Base-by-base conservation (phyloP, 2,113 vertebrate species). In the Fulmarus glacialis region DNA sequence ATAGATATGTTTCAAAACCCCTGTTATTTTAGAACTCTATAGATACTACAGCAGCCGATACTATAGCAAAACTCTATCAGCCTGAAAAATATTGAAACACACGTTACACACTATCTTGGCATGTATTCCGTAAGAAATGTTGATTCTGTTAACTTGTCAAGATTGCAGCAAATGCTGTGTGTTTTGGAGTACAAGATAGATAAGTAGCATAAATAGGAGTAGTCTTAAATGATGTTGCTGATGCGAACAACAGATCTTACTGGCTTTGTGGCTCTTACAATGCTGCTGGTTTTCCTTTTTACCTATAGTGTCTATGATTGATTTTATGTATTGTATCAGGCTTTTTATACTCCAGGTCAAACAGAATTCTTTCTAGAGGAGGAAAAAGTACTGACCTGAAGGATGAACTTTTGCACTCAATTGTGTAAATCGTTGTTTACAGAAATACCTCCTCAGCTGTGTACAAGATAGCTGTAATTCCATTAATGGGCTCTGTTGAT, bases 401-500 rank as follows among this genome's bases (percentile, higher is more conserved):
- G 58, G 77, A 75, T 81, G 67, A 95, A 79, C 82, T 81, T 66
- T 58, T 91, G 64, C 80, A 47, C 48, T 93, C 45, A 29, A 29
- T 95, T 82, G 81, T 81, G 58, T 66, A 93, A 89, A 90, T 91
- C 79, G 34, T 67, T 91, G 81, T 86, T 93, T 82, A 83, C 71
- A 82, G 90, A 62, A 92, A 86, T 45, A 27, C 59, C 80, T 22
- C 45, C 82, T 89, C 83, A 71, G 72, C 60, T 94, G 72, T 40
- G 58, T 55, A 34, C 55, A 15, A 72, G 82, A 58, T 10, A 58
- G 71, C 89, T 86, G 71, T 72, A 95, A 58, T 93, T 96, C 89
- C 82, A n/a, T 94, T 97, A 91, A 91, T 58, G 87, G 74, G 77
- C 68, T 94, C 90, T 90, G 93, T 42, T 92, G 82, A 62, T 74